Evolutionary conservation across 2,888 invertebrate species (phyloP).

Genomic region (Torymus aiolomorphi): DNA sequence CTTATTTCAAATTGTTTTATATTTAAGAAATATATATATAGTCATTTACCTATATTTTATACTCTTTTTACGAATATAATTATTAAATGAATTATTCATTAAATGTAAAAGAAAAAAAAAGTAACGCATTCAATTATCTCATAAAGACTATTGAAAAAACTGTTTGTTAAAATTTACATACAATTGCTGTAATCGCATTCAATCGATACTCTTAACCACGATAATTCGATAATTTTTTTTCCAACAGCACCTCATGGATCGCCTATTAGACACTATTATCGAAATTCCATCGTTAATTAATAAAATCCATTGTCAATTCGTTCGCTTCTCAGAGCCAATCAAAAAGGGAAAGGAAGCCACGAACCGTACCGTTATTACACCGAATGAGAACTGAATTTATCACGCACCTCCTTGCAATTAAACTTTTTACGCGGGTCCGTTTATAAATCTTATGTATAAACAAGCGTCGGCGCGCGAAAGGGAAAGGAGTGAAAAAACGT

Average conservation of each 20-base stretch:
- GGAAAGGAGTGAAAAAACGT: too few species aligned
- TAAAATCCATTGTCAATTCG: slow-evolving; percentile 21
- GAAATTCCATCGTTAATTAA: slow-evolving; percentile 38
- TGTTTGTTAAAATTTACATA: too few species aligned
- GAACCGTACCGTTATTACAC: background rate
- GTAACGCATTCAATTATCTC: too few species aligned
- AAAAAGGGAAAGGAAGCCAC: background rate
- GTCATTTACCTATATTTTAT: too few species aligned
- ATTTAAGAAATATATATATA: too few species aligned
- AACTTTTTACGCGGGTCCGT: background rate
- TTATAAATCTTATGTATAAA: slow-evolving; percentile 29
- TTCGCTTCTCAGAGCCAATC: background rate
- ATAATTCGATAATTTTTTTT: background rate
- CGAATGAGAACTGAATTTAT: slow-evolving; percentile 27
- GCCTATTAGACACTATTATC: slow-evolving; percentile 20
- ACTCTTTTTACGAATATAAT: too few species aligned
- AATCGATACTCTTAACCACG: background rate
- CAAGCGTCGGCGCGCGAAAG: background rate
- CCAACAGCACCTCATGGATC: background rate
- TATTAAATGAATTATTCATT: too few species aligned
- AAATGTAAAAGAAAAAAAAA: too few species aligned
- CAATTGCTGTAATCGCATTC: too few species aligned
- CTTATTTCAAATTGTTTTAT: too few species aligned
- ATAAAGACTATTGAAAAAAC: too few species aligned
- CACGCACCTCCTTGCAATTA: slow-evolving; percentile 2